Evolutionary conservation across 2,888 invertebrate genomes (phyloP).

Genomic region (Perizoma flavofasciatum): DNA sequence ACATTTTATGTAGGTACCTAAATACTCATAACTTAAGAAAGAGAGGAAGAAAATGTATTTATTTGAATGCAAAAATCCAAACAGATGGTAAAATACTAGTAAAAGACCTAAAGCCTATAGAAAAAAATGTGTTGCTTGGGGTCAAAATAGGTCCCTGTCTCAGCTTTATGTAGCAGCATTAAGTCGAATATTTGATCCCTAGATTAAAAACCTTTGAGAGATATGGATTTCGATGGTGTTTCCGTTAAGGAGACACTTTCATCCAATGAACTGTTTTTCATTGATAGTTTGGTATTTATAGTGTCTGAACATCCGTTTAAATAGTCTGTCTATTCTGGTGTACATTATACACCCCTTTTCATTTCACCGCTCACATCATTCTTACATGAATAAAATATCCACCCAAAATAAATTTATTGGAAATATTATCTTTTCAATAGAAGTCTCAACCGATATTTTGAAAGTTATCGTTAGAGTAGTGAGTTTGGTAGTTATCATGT

Average conservation of each 20-base stretch:
- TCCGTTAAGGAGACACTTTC: neutral
- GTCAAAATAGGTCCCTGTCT: no score
- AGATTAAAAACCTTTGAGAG: no score
- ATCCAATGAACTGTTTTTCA: neutral
- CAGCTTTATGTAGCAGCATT: no score
- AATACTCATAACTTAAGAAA: neutral
- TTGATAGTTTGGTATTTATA: neutral
- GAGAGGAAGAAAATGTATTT: no score
- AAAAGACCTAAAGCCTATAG: no score
- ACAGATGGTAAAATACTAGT: no score
- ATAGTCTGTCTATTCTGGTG: neutral
- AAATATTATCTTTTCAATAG: slow-evolving; percentile 35
- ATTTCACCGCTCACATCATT: slow-evolving; percentile 14
- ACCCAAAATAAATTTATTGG: slow-evolving; percentile 19
- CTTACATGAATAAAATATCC: slow-evolving; percentile 23
- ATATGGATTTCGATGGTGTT: neutral
- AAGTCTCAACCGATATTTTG: slow-evolving; percentile 54
- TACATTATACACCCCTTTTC: slow-evolving; percentile 9
- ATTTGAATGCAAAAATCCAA: no score
- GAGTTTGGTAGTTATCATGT: slow-evolving; percentile 65
- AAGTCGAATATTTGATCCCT: no score
- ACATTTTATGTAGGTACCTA: slow-evolving; percentile 10
- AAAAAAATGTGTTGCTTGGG: no score
- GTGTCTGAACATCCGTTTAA: slow-evolving; percentile 3
- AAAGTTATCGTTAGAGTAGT: slow-evolving; percentile 65